Conservation (phyloP, 2,113 vertebrate genomes). For the Micronisus gabar region DNA sequence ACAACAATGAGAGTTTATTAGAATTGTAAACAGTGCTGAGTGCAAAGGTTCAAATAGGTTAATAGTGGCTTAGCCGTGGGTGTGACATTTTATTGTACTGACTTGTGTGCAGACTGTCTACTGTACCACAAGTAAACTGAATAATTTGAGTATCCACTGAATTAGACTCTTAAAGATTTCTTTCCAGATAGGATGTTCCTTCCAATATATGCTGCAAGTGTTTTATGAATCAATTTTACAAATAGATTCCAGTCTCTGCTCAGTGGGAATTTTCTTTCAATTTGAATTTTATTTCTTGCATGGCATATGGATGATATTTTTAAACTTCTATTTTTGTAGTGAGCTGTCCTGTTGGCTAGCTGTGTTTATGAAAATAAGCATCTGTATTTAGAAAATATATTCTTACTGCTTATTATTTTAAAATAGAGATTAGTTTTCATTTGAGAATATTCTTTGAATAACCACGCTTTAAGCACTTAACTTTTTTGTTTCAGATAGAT, state of each 20-base stretch:
- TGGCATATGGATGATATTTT: not conserved
- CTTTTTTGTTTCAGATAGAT: constrained; percentile 65
- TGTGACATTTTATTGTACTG: not conserved
- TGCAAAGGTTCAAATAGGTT: not conserved
- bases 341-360: not conserved
- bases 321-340: not conserved
- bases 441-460: not conserved
- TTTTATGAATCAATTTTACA: not conserved
- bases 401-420: not conserved
- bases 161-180: not conserved
- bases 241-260: not conserved
- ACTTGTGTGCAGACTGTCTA: not conserved
- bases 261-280: not conserved
- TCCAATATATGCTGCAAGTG: not conserved
- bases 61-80: not conserved
- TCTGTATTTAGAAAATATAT: not conserved
- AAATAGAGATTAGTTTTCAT: not conserved
- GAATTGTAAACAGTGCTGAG: not conserved
- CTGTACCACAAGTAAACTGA: not conserved
- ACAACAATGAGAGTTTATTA: not conserved
- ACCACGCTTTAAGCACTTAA: not conserved
- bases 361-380: not conserved
- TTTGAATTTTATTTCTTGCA: not conserved
- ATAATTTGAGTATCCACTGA: not conserved
- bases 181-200: not conserved